Evolutionary conservation across 2,797 vertebrate species (phyloP).

Genomic region (Picus viridis): DNA sequence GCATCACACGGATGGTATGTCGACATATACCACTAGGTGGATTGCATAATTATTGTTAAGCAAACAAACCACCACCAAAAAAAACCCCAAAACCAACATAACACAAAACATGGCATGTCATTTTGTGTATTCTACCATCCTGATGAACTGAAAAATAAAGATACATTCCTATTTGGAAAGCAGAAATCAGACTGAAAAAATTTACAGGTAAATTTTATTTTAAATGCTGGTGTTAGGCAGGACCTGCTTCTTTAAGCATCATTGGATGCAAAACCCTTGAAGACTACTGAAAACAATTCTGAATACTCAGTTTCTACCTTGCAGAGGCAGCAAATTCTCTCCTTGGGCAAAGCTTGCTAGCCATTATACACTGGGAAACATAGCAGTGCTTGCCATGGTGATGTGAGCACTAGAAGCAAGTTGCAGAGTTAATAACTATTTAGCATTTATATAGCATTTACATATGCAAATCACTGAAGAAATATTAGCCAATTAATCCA

Average conservation of each 20-base stretch:
- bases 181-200: constrained; percentile 6
- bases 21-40: neutral
- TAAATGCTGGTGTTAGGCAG: constrained; percentile 41
- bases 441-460: constrained; percentile 38
- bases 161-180: constrained; percentile 44
- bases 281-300: constrained; percentile 45
- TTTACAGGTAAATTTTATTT: constrained; percentile 30
- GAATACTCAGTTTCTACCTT: constrained; percentile 26
- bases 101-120: constrained; percentile 8
- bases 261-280: constrained; percentile 35
- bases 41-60: constrained; percentile 32
- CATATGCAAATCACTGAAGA: constrained; percentile 3
- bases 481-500: constrained; percentile 5
- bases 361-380: neutral
- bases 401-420: neutral
- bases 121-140: constrained; percentile 60
- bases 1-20: neutral
- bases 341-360: constrained; percentile 31
- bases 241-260: constrained; percentile 58
- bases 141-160: constrained; percentile 65
- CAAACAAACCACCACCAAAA: no score
- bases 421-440: constrained; percentile 4
- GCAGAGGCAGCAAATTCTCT: neutral
- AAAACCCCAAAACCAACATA: neutral
- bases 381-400: neutral